Evolutionary conservation across 2,113 vertebrate species (phyloP).

Genomic region (Percina caprodes): DNA sequence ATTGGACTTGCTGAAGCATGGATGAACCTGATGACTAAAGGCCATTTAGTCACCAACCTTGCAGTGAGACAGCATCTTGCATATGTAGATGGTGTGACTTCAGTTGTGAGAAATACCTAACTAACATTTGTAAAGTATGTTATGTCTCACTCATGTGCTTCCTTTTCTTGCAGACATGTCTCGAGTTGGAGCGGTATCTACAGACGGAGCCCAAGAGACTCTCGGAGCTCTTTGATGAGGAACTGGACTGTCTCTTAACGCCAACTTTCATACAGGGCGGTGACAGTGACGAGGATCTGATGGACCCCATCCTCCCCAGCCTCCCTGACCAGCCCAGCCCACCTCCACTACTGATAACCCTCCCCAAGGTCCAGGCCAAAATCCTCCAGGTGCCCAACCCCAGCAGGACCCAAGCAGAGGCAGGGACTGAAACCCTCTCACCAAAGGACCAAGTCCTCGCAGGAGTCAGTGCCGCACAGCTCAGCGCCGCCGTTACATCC

Average conservation of each 20-base stretch:
- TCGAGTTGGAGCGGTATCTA: constrained; percentile 97
- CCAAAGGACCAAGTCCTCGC: constrained; percentile 90
- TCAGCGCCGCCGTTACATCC: constrained; percentile 95
- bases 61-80: background rate
- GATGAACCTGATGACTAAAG: background rate
- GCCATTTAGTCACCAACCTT: background rate
- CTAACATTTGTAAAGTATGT: background rate
- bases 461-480: constrained; percentile 92
- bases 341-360: constrained; percentile 80
- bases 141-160: constrained; percentile 45
- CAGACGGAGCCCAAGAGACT: constrained; percentile 95
- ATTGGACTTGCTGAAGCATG: background rate
- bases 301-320: constrained; percentile 89
- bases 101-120: background rate
- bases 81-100: background rate
- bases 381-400: constrained; percentile 84
- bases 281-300: constrained; percentile 88
- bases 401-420: constrained; percentile 62
- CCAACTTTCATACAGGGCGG: constrained; percentile 87
- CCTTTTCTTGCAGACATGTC: constrained; percentile 89
- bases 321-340: constrained; percentile 87
- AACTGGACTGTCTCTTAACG: constrained; percentile 92
- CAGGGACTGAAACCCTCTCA: constrained; percentile 72
- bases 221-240: constrained; percentile 94
- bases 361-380: constrained; percentile 88